Evolutionary conservation across 2,888 invertebrate species (phyloP), one percentile per base, ranked within the genome.

Genomic region (Cylloceria caligata): DNA sequence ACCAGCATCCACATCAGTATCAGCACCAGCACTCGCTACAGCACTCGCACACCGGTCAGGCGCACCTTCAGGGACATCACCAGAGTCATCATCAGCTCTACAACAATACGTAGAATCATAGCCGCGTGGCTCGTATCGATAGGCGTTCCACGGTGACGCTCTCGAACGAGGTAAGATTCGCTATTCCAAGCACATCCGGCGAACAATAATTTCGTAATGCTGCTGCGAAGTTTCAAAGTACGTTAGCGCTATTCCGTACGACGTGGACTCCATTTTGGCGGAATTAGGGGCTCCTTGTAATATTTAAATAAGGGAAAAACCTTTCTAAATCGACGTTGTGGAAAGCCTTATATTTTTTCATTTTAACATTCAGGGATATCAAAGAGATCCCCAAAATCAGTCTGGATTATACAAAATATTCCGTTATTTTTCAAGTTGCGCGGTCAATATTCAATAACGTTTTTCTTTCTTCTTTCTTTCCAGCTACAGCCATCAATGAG

Each of bases 71-170:
- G 87, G 87, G 89, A 79, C 89, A 89, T 65, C 89, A 89, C 74
- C 89, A 89, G 86, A 88, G 88, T 84, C 92, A 91, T 81, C 91
- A 92, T 86, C 92, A 92, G 80, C 88, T 91, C 81, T 92, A 92
- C 85, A 92, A 91, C 86, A 92, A 92, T 85, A 91, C 92, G 91
- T 91, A 92, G 90, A 89, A 86, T 86, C 86, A 81, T 77, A 81
- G 75, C 72, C 83, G 82, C 73, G 82, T 85, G 81, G 84, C 85
- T 84, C 84, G 85, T 55, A 83, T 84, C 81, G 84, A 86, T 78
- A 85, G 85, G 83, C 83, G 79, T 75, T 86, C 85, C 68, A 84
- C 85, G 73, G 73, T 85, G 83, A 83, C 83, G 74, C 80, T 86
- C 83, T 64, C 83, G 75, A 84, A 79, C 80, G 84, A 84, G 83